phyloP scores from a whole-genome alignment of 2,797 vertebrate genomes.

The Ctenopoma multispine region DNA sequence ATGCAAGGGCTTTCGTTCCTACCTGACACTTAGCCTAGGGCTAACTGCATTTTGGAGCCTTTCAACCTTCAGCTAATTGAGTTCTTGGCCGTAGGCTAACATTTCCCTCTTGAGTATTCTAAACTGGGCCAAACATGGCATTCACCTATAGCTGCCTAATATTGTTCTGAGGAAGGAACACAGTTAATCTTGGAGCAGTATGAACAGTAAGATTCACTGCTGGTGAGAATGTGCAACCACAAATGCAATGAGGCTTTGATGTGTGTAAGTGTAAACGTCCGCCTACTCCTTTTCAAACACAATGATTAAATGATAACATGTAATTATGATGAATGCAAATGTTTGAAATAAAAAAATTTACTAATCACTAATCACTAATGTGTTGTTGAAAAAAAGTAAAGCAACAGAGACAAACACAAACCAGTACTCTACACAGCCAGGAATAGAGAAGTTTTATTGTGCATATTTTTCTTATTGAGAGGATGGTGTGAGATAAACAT shows the following conservation, averaged over 20 bases:
- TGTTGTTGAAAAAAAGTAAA: neutral
- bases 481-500: neutral
- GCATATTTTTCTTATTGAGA: too few species aligned
- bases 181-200: conserved; percentile 31
- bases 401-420: conserved; percentile 26
- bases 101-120: conserved; percentile 48
- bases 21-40: conserved; percentile 26
- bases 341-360: too few species aligned
- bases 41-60: conserved; percentile 52
- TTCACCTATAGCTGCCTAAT: conserved; percentile 55
- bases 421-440: conserved; percentile 6
- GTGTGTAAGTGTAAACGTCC: too few species aligned
- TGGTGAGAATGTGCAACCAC: conserved; percentile 25
- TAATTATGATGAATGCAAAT: too few species aligned
- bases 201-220: conserved; percentile 26
- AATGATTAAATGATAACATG: too few species aligned
- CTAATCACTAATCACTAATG: too few species aligned
- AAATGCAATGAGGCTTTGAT: conserved; percentile 25
- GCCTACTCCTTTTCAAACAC: too few species aligned
- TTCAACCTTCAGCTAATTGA: conserved; percentile 65
- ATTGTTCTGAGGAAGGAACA: conserved; percentile 33
- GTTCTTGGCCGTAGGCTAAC: conserved; percentile 65
- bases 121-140: conserved; percentile 59
- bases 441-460: neutral
- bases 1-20: conserved; percentile 6